Conservation (phyloP, 2,888 invertebrate genomes). For the Stratiomys singularior region DNA sequence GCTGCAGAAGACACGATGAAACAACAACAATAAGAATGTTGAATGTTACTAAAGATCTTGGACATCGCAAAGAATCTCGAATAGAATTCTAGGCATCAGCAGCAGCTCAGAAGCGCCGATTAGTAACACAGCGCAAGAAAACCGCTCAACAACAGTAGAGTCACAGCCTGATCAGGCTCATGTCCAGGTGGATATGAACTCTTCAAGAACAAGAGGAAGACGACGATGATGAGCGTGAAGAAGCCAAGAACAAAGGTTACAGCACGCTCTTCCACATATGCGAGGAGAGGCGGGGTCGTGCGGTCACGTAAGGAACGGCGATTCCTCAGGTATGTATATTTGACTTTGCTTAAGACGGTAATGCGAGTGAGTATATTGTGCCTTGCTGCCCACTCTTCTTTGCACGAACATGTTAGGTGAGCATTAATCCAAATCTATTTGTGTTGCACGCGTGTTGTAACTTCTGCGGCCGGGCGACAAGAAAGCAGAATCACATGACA, state of each 20-base stretch:
- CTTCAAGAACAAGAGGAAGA: not conserved
- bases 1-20: not conserved
- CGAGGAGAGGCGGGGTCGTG: not conserved
- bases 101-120: constrained; percentile 25
- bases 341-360: not conserved
- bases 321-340: not conserved
- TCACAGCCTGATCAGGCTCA: constrained; percentile 12
- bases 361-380: too few species aligned
- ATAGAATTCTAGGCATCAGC: constrained; percentile 27
- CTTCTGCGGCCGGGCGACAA: constrained; percentile 1
- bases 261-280: not conserved
- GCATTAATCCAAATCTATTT: not conserved
- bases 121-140: not conserved
- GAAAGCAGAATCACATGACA: constrained; percentile 37
- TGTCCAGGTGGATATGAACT: constrained; percentile 14
- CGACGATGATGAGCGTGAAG: not conserved
- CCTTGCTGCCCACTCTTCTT: not conserved
- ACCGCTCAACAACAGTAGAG: not conserved
- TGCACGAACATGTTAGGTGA: not conserved
- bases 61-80: constrained; percentile 22
- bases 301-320: not conserved
- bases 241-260: constrained; percentile 20
- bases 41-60: not conserved
- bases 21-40: constrained; percentile 1
- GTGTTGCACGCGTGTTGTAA: constrained; percentile 28